phyloP scores from a whole-genome alignment of 1,140 invertebrate genomes.

The Drosophila grimshawi region DNA sequence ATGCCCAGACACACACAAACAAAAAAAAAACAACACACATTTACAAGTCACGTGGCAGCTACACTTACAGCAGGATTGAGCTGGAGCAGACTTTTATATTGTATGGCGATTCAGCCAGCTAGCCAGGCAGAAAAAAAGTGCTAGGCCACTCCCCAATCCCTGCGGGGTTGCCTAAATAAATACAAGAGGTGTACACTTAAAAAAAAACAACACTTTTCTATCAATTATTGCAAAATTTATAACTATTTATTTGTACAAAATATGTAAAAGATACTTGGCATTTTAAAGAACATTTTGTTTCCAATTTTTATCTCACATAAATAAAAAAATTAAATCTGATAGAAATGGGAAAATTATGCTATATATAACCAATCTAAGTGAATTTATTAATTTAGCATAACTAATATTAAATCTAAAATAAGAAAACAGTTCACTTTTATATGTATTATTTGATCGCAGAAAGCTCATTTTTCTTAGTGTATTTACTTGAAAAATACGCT shows the following conservation, averaged over 20 bases:
- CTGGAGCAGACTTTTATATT: slow-evolving; percentile 58
- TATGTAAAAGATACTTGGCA: no score
- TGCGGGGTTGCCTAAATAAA: not conserved
- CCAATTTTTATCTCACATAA: no score
- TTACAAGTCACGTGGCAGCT: slow-evolving; percentile 59
- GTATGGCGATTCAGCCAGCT: slow-evolving; percentile 42
- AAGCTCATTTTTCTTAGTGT: slow-evolving; percentile 11
- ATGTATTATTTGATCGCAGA: no score
- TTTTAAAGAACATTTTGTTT: no score
- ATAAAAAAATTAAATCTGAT: no score
- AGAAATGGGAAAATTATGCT: no score
- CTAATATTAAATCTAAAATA: no score
- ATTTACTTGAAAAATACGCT: slow-evolving; percentile 35
- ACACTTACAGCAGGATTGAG: not conserved
- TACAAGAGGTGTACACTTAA: not conserved
- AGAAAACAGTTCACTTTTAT: no score
- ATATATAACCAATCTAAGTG: no score
- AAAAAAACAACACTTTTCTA: not conserved
- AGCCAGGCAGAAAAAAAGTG: slow-evolving; percentile 23
- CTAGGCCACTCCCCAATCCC: slow-evolving; percentile 22
- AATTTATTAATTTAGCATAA: no score
- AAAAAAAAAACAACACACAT: slow-evolving; percentile 6
- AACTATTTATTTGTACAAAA: no score
- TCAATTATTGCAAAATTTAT: no score
- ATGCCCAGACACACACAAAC: slow-evolving; percentile 7